Conservation (phyloP, 2,888 invertebrate species). For the Candidula unifasciata region DNA sequence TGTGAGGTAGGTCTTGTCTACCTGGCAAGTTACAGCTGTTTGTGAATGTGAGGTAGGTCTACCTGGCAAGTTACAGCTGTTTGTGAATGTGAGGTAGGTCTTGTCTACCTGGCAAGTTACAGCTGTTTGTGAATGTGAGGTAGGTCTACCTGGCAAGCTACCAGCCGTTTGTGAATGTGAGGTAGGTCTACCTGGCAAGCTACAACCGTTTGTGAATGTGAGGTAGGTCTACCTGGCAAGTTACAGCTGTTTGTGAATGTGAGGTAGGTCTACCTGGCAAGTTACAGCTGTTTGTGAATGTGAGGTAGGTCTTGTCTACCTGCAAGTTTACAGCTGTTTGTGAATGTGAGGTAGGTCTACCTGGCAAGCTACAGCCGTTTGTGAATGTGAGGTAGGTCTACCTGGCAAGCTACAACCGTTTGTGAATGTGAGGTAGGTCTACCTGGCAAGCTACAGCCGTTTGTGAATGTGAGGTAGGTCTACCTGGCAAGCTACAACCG, state of each 20-base stretch:
- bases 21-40: neutral
- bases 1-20: neutral
- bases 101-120: neutral
- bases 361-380: neutral
- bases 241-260: no score
- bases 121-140: slow-evolving; percentile 67
- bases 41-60: no score
- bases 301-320: slow-evolving; percentile 68
- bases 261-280: no score
- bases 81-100: slow-evolving; percentile 74
- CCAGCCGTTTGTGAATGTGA: slow-evolving; percentile 64
- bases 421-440: no score
- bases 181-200: slow-evolving; percentile 56
- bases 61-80: no score
- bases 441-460: no score
- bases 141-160: slow-evolving; percentile 47
- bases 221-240: slow-evolving; percentile 60
- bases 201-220: slow-evolving; percentile 60
- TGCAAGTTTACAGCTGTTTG: no score
- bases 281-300: no score
- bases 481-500: neutral
- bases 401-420: neutral
- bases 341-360: slow-evolving; percentile 70
- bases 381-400: slow-evolving; percentile 70
- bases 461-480: slow-evolving; percentile 74